Base-by-base conservation (phyloP, 2,888 invertebrate genomes). In the Amphipoea lucens region DNA sequence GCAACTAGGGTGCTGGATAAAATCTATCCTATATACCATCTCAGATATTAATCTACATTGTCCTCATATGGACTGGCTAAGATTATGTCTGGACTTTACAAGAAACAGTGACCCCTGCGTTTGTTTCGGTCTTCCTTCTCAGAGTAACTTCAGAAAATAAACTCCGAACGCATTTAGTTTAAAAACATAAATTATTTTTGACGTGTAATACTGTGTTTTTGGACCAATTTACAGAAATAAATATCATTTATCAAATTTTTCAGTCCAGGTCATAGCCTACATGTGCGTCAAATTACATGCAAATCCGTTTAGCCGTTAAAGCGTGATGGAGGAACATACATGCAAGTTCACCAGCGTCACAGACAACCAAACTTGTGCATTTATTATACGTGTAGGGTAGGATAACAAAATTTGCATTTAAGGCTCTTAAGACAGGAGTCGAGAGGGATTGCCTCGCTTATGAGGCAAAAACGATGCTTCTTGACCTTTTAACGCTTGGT, bases 331-430 rank as follows among this genome's bases (percentile, higher is more conserved):
- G 29, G 17, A 57, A 78, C 78, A 36, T 40, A 62, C 29, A 23
- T n/a, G 62, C n/a, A 48, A 57, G 45, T 40, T 78, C 3, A 40
- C 36, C 17, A 45, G 23, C n/a, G 29, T 40, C 12, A 60, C 42
- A 11, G 20, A 6, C 17, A n/a, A 60, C 6, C n/a, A 11, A 40
- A 23, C 23, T 36, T 60, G 42, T 48, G 51, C 60, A 23, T 79
- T 79, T 71, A 54, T 36, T 78, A 79, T 63, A 71, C 45, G 45
- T 72, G 54, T 60, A 51, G 45, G n/a, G 65, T 66, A 62, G 51
- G 73, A 79, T 62, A 83, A 79, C 60, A 66, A 62, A 60, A 73
- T 82, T 83, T 83, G 65, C 79, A 83, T 82, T 83, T 65, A 51
- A 69, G 45, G 40, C 45, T 57, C 68, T 83, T 36, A 48, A 67